These are phyloP conservation scores for Olivierus martensii DNA, from an alignment of 1,140 invertebrate species.

Conservation along the genomic window DNA sequence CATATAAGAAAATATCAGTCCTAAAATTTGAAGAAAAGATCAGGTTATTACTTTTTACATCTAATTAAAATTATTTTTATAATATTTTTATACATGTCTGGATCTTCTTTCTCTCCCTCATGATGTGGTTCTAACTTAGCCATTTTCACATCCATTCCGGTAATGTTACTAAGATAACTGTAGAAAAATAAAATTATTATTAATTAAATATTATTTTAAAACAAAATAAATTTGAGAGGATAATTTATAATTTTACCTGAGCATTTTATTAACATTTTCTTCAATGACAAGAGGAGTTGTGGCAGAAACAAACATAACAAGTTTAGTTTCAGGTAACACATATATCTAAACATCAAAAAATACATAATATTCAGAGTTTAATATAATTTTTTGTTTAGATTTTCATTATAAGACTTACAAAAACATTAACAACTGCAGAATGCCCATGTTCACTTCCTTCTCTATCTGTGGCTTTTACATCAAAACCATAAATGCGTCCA, in stretches of 20 bases:
- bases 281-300: slow-evolving; percentile 59
- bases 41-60: too few relatives aligned
- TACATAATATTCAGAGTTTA: not conserved
- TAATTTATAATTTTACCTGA: slow-evolving; percentile 35
- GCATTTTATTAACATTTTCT: slow-evolving; percentile 49
- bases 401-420: slow-evolving; percentile 45
- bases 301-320: slow-evolving; percentile 59
- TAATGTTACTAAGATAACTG: slow-evolving; percentile 49
- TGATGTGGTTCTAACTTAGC: slow-evolving; percentile 58
- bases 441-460: slow-evolving; percentile 56
- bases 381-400: not conserved
- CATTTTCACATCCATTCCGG: slow-evolving; percentile 58
- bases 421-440: slow-evolving; percentile 65
- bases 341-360: slow-evolving; percentile 55
- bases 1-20: slow-evolving; percentile 69
- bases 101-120: slow-evolving; percentile 38
- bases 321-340: slow-evolving; percentile 60
- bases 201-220: not conserved
- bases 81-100: slow-evolving; percentile 41
- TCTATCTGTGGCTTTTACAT: slow-evolving; percentile 72
- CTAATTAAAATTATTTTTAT: too few relatives aligned
- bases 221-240: not conserved
- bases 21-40: slow-evolving; percentile 36
- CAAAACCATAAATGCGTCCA: slow-evolving; percentile 64
- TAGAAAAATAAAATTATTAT: slow-evolving; percentile 17